Conservation (phyloP, 2,113 vertebrate genomes). For the Malurus cyaneus region DNA sequence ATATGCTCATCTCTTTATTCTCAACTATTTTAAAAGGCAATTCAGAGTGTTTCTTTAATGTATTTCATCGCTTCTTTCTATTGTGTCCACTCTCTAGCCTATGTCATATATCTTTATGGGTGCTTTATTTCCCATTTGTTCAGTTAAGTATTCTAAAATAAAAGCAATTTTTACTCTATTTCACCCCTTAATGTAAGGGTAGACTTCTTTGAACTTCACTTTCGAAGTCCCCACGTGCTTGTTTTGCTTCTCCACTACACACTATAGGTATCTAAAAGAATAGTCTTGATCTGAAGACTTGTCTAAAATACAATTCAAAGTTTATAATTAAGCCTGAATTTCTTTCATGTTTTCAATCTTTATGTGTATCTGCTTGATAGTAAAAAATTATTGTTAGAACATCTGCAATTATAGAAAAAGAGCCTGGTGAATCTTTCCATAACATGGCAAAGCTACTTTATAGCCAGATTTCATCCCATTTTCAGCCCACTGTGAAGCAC, state of each 20-base stretch:
- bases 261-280: background rate
- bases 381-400: background rate
- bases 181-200: background rate
- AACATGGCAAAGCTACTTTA: background rate
- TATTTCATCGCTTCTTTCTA: background rate
- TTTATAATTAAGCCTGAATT: background rate
- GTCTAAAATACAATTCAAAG: background rate
- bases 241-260: background rate
- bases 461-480: background rate
- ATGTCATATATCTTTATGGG: background rate
- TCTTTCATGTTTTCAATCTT: background rate
- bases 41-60: background rate
- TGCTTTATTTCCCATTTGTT: background rate
- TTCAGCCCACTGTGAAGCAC: background rate
- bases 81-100: background rate
- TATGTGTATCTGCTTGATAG: background rate
- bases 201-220: conserved; percentile 10
- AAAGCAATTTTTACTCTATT: background rate
- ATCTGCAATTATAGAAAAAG: background rate
- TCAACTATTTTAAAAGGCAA: background rate
- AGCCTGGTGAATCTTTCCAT: background rate
- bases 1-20: background rate
- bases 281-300: background rate
- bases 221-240: background rate
- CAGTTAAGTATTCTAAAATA: background rate